Base-by-base conservation (phyloP, 2,888 invertebrate species). In the Perizoma flavofasciatum region DNA sequence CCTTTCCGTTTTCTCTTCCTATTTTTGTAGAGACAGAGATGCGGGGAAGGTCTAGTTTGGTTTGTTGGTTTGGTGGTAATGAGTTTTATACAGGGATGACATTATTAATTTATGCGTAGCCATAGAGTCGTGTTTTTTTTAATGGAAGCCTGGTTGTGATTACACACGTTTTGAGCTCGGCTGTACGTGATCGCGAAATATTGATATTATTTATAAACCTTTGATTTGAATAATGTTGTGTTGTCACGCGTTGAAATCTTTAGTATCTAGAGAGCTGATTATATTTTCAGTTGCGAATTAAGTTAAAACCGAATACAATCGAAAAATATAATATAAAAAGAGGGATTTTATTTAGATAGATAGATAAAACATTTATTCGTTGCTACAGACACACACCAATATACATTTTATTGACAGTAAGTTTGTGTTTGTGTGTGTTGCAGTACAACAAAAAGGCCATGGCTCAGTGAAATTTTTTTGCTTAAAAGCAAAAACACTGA, bases 91-190 rank as follows among this genome's bases (percentile, higher is more conserved):
- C 71, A 66, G 72, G 80, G 85, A 86, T 83, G 85, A 85, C 85
- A 85, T 86, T 86, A 88, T 87, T 87, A 87, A 88, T 88, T 86
- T 88, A 88, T 88, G 86, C 83, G 72, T 61, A 70, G 73, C 73
- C 74, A 74, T 73, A 71, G 69, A 70, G 72, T 50, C 34, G 49
- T 61, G 76, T 72, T 70, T 73, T 80, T 80, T 78, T 80, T 79
- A 80, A 67, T 66, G 67, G 61, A 61, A 60, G 58, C 61, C 55
- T 57, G 57, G 59, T 48, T 50, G 59, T 68, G 73, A 75, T 74
- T 78, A 62, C 69, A 69, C 69, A 69, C 69, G 67, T 69, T 65
- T 65, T 52, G 55, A 54, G 56, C 35, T 35, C 49, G 58, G 53
- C 48, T 58, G 67, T 63, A 59, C 67, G 67, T 67, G 69, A 59